Evolutionary conservation across 2,888 invertebrate genomes (phyloP), one percentile per base, ranked within the genome.

Genomic region (Apeira syringaria): DNA sequence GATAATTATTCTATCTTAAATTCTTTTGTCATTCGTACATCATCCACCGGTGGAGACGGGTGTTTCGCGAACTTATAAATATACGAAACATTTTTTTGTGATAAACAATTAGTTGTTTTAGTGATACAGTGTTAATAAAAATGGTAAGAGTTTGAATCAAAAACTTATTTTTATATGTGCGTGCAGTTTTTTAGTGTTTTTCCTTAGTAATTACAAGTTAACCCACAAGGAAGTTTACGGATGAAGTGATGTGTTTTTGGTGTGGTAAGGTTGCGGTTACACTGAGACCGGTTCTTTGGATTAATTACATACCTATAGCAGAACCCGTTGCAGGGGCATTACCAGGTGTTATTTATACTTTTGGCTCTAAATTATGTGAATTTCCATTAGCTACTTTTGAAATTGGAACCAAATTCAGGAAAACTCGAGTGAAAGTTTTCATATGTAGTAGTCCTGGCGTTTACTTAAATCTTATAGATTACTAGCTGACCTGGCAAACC

Each of bases 11-110:
- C 63, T 67, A 63, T 62, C 56, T 61, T 64, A n/a, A n/a, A 64
- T 63, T 65, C 60, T 72, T 73, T 70, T 72, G 68, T 74, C 75
- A 82, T 79, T 76, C 75, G 67, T 54, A 40, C 55, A 64, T 59
- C 60, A 53, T 47, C 59, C 47, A 47, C 51, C 68, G 68, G 58
- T 59, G 11, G 56, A 52, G 62, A 55, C 69, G 72, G 74, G 73
- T 68, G 58, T 57, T 57, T 53, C 59, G 56, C 47, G 49, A 50
- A 18, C 6, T 12, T 17, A 5, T 1, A 5, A 28, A 24, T 29
- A 44, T 29, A 34, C 33, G 45, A 51, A 53, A 30, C 46, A 42
- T 53, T 61, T 64, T 63, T 61, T 50, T 59, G 52, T 64, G 53
- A 56, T 49, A 20, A 35, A 44, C 55, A 54, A 64, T 60, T 64